Percentiles rank a stretch among this genome's conserved stretches.
phyloP scores from a whole-genome alignment of 2,888 invertebrate genomes.

The Noctua janthina region DNA sequence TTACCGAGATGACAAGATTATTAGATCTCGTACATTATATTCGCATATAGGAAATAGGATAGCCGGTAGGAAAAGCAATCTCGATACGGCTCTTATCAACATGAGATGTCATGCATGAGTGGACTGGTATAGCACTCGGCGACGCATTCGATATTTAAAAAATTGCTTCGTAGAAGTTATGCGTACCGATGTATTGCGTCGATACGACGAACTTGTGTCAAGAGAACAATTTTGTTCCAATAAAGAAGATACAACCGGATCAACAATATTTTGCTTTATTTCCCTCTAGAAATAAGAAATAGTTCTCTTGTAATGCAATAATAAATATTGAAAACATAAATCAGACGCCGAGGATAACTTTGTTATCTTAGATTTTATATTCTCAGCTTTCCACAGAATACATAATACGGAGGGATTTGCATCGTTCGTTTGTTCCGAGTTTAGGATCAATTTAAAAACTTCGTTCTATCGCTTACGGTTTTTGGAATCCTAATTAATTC shows the following conservation, averaged over 20 bases:
- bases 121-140: background rate
- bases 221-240: constrained; percentile 39
- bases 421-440: constrained; percentile 1
- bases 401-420: background rate
- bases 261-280: constrained; percentile 15
- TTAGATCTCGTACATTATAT: constrained; percentile 8
- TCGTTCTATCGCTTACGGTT: background rate
- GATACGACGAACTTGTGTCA: constrained; percentile 9
- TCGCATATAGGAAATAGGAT: background rate
- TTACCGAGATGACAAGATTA: constrained; percentile 3
- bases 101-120: constrained; percentile 31
- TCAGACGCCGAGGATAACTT: constrained; percentile 19
- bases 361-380: constrained; percentile 9
- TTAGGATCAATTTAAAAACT: constrained; percentile 1
- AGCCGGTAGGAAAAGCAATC: constrained; percentile 19
- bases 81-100: constrained; percentile 17
- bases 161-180: constrained; percentile 13
- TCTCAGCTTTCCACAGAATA: constrained; percentile 11
- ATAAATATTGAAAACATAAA: constrained; percentile 40
- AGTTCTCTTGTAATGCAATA: constrained; percentile 33
- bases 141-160: constrained; percentile 37
- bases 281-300: constrained; percentile 30
- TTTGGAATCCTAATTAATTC: background rate
- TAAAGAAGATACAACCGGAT: constrained; percentile 36
- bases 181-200: background rate